Percentiles rank a stretch among this genome's conserved stretches.
Conservation (phyloP, 2,888 invertebrate genomes). For the Tenthredo livida region DNA sequence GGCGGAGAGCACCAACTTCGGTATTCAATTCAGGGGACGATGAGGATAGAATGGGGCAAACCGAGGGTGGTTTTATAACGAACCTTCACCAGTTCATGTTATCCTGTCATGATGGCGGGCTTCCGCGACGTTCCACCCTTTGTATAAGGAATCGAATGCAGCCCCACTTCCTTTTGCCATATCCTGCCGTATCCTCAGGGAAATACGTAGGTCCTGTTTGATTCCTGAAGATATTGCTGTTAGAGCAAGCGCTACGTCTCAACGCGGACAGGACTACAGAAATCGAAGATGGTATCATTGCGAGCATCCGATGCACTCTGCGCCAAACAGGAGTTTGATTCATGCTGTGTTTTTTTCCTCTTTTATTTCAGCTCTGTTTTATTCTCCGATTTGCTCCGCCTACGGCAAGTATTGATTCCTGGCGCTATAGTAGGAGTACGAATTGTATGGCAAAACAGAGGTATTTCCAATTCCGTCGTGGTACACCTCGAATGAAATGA, state of each 20-base stretch:
- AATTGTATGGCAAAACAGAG: background rate
- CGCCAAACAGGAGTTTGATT: background rate
- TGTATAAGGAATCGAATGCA: conserved; percentile 74
- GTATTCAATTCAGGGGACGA: conserved; percentile 27
- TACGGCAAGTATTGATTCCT: conserved; percentile 33
- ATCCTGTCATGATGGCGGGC: conserved; percentile 75
- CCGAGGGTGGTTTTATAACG: background rate
- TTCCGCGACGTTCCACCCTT: conserved; percentile 76
- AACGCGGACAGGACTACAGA: conserved; percentile 34
- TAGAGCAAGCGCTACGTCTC: conserved; percentile 31
- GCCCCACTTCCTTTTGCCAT: background rate
- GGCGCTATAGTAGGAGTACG: background rate
- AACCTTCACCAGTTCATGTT: conserved; percentile 61
- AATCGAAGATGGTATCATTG: conserved; percentile 13
- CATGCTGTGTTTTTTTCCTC: background rate
- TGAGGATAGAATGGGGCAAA: conserved; percentile 31
- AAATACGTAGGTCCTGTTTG: background rate
- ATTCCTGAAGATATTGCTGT: conserved; percentile 26
- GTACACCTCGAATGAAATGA: background rate
- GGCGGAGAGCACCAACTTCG: background rate
- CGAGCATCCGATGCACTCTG: conserved; percentile 30
- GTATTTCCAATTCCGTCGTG: background rate
- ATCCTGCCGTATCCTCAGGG: background rate
- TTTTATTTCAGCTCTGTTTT: background rate
- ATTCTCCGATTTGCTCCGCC: conserved; percentile 9